Evolutionary conservation across 1,140 invertebrate species (phyloP).

Genomic region (Dreissena rostriformis): DNA sequence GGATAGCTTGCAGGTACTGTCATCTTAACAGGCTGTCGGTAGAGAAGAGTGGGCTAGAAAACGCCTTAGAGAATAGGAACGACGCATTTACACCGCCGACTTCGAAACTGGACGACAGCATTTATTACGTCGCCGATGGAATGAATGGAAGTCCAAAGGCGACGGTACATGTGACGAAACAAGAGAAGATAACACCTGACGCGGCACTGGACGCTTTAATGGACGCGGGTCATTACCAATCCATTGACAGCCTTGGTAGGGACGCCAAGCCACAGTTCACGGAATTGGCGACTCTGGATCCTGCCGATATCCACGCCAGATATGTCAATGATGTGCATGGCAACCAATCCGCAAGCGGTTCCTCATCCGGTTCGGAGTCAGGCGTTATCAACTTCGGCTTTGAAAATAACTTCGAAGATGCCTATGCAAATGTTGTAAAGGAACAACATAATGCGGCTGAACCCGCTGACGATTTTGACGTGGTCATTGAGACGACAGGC

Average conservation of each 20-base stretch:
- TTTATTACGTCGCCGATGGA: conserved; percentile 37
- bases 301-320: not conserved
- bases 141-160: not conserved
- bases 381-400: too few relatives aligned
- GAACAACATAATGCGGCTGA: not conserved
- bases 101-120: not conserved
- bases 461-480: not conserved
- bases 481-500: not conserved
- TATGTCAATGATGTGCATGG: conserved; percentile 2
- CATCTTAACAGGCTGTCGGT: not conserved
- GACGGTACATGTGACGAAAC: not conserved
- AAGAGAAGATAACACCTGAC: not conserved
- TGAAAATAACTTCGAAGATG: not conserved
- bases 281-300: not conserved
- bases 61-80: not conserved
- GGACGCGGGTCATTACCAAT: conserved; percentile 18
- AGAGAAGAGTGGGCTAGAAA: too few relatives aligned
- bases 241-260: conserved; percentile 15
- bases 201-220: not conserved
- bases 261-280: conserved; percentile 5
- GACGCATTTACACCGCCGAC: not conserved
- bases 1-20: conserved; percentile 17
- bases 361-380: too few relatives aligned
- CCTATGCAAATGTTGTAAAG: not conserved
- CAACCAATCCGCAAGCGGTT: not conserved